Percentiles rank a stretch among this genome's conserved stretches.
phyloP scores from a whole-genome alignment of 2,113 vertebrate species.

The Spilogale gracilis region DNA sequence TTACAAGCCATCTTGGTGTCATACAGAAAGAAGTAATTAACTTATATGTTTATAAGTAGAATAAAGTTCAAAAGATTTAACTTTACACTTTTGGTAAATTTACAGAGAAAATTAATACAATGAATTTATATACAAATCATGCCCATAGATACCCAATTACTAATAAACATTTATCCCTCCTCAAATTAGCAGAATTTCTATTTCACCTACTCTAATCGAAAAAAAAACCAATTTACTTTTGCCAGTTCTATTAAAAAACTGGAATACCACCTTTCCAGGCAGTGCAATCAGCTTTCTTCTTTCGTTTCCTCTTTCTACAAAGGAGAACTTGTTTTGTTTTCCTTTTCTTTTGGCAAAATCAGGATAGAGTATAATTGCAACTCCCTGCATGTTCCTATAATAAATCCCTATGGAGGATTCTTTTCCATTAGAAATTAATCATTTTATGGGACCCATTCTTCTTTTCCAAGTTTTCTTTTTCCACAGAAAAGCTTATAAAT shows the following conservation, averaged over 20 bases:
- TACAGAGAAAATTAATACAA: background rate
- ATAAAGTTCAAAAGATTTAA: background rate
- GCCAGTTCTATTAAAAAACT: background rate
- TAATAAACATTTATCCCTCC: background rate
- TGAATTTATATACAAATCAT: background rate
- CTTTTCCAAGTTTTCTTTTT: background rate
- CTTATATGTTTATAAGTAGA: background rate
- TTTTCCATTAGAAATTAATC: background rate
- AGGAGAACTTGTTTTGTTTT: background rate
- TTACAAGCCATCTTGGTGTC: background rate
- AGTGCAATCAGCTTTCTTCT: background rate
- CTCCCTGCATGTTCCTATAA: background rate
- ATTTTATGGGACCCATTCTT: background rate
- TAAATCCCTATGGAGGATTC: background rate
- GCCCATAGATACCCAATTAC: background rate
- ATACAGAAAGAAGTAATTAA: background rate
- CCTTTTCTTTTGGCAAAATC: conserved; percentile 2
- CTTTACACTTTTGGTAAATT: background rate
- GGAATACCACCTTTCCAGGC: background rate
- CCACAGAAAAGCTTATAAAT: background rate
- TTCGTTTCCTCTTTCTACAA: background rate
- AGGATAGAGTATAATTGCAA: background rate
- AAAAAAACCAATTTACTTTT: background rate
- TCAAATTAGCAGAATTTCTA: background rate
- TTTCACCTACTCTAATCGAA: background rate